These are phyloP conservation scores for Paraplagusia blochii DNA, from an alignment of 2,113 vertebrate species.

Conservation along the genomic window DNA sequence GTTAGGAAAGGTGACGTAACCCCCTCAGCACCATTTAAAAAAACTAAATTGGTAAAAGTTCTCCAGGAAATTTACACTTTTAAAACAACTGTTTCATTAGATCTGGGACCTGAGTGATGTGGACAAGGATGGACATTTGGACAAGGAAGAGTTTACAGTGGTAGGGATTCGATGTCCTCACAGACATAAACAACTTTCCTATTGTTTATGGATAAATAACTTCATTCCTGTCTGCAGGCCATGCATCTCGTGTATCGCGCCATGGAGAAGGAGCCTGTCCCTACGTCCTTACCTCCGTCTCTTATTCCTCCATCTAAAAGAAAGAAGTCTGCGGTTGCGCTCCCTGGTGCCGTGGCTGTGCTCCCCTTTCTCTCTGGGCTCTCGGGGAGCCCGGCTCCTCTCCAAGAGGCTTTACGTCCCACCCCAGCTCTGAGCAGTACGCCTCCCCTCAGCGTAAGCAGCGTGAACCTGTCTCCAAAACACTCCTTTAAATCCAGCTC, in stretches of 20 bases:
- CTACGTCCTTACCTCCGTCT: slow-evolving; percentile 79
- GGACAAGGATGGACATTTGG: slow-evolving; percentile 93
- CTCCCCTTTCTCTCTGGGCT: slow-evolving; percentile 75
- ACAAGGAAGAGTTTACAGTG: slow-evolving; percentile 96
- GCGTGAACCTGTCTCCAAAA: slow-evolving; percentile 84
- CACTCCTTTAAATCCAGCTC: slow-evolving; percentile 78
- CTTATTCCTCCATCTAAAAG: slow-evolving; percentile 91
- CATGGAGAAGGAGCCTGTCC: slow-evolving; percentile 91
- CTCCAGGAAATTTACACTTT: not conserved
- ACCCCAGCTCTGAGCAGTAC: slow-evolving; percentile 76
- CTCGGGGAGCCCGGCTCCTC: slow-evolving; percentile 65
- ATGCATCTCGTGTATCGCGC: slow-evolving; percentile 96
- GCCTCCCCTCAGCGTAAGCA: slow-evolving; percentile 73
- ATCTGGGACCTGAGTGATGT: slow-evolving; percentile 98
- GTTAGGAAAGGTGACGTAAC: slow-evolving; percentile 84
- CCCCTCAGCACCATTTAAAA: not conserved
- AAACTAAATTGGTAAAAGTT: not conserved
- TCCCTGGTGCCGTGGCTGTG: slow-evolving; percentile 89
- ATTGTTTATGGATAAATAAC: too few species aligned
- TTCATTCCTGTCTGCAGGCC: slow-evolving; percentile 70
- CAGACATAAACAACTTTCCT: too few species aligned
- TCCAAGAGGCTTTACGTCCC: slow-evolving; percentile 84
- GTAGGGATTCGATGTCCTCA: slow-evolving; percentile 63
- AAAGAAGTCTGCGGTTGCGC: slow-evolving; percentile 77
- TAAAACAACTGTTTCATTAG: slow-evolving; percentile 59